Evolutionary conservation across 1,140 invertebrate species (phyloP), one percentile per base, ranked within the genome.

Genomic region (Pygmarrhopalites habei): DNA sequence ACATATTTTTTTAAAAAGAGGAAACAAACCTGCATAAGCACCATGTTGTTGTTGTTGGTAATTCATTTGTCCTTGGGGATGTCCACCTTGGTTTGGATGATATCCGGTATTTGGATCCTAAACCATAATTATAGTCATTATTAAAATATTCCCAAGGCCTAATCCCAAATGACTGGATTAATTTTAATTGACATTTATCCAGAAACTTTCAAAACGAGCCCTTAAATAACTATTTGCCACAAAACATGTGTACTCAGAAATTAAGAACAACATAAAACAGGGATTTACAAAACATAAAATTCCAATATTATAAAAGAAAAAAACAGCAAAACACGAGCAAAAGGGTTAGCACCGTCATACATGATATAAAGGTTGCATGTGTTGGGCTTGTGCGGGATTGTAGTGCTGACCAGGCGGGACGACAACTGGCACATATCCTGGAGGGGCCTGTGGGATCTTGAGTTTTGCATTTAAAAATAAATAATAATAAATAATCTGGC

Each of bases 381-480:
- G 60, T 26, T 59, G 61, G 35, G 63, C 64, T n/a, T 53, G 58
- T 26, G 61, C 47, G 12, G 64, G 69, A 28, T 62, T 25, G 15
- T 65, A 35, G 32, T 39, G 60, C 39, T 60, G 62, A 21, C 43
- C 62, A 21, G 58, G 62, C 15, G 67, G 67, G 19, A 67, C 39
- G 14, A 66, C 46, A 35, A 64, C 29, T 35, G 68, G 66, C 21
- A 60, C 58, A 52, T 68, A 67, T 21, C 62, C 62, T 2, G 59
- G 60, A 21, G 66, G 68, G 14, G 70, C 62, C 7, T 60, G 63
- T 23, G 66, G 67, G 19, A 72, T 64, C 70, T 72, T 51, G 2
- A 65, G 35, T 60, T 60, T 62, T 51, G 5, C 26, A 67, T 39
- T 12, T 19, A 15, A 47, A 15, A 57, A 49, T 46, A 5, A 23